Evolutionary conservation across 1,140 invertebrate genomes (phyloP).

Genomic region (Lysiphlebus fabarum): DNA sequence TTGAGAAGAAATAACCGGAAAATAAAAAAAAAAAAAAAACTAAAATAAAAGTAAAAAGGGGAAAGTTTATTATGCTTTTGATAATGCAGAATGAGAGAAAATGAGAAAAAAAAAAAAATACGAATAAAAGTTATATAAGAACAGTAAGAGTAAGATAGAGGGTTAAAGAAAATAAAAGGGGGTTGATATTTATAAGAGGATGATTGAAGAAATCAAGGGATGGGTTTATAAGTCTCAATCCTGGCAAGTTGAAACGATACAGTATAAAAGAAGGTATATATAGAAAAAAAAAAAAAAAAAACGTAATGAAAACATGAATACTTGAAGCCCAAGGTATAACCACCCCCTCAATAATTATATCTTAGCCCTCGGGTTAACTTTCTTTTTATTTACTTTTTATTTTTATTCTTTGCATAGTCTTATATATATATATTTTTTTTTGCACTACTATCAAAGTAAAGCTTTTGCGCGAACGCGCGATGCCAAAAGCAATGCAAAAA

Average conservation of each 20-base stretch:
- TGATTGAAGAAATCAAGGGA: too few species aligned
- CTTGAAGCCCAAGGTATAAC: conserved; percentile 44
- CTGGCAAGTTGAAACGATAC: conserved; percentile 23
- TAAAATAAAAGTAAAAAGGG: conserved; percentile 18
- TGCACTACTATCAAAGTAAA: conserved; percentile 20
- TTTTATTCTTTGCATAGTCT: conserved; percentile 1
- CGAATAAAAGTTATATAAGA: conserved; percentile 32
- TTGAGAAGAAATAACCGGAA: background rate
- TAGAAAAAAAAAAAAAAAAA: too few species aligned
- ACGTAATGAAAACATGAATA: conserved; percentile 55
- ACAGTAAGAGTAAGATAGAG: conserved; percentile 13
- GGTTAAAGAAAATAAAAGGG: conserved; percentile 7
- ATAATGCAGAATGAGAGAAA: background rate
- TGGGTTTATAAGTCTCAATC: conserved; percentile 22
- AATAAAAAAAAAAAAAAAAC: background rate
- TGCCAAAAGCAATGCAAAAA: conserved; percentile 29
- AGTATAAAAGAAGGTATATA: conserved; percentile 31
- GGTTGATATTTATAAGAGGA: conserved; percentile 30
- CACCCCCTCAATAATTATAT: conserved; percentile 51
- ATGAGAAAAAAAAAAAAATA: conserved; percentile 14
- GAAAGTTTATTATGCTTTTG: conserved; percentile 19
- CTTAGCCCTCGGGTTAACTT: conserved; percentile 47
- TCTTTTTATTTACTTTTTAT: conserved; percentile 9
- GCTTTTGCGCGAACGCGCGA: conserved; percentile 26
- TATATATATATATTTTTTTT: too few species aligned